Base-by-base conservation (phyloP, 2,113 vertebrate genomes). In the Campylomormyrus tamandua region DNA sequence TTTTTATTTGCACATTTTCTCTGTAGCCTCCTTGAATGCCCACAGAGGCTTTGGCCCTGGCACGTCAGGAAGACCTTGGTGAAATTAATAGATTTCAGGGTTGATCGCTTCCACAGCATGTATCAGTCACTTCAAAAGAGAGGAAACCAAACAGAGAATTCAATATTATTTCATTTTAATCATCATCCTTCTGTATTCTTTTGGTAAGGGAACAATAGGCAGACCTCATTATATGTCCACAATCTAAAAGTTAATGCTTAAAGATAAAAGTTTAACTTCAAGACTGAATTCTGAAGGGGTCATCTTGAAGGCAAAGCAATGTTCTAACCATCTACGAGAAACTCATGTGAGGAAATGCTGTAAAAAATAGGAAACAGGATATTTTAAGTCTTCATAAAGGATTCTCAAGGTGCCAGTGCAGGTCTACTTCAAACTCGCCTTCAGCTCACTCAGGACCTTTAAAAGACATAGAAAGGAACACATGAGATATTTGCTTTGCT, bases 1-100 rank as follows among this genome's bases (percentile, higher is more conserved):
- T 92, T 90, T 92, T 91, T 58, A 91, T 91, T 91, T 91, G 88
- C 85, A 70, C 87, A 84, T 88, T 90, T 92, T 87, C 89, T 90
- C 87, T 17, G 52, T 62, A 80, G 90, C 39, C 39, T 39, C 87
- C 89, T 89, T 49, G 89, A 90, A n/a, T n/a, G 45, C n/a, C 48
- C 49, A 10, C 8, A 45, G 42, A 46, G 46, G 45, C 46, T 39
- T n/a, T 8, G 45, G 21, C 9, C 46, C 9, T 17, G 2, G 46
- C 45, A 50, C 13, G 2, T 27, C 45, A 27, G 19, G 11, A 27
- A 50, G 45, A 5, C 19, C 48, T n/a, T 27, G 46, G 48, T 86
- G 46, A 86, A 86, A 50, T 86, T 48, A 50, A 86, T 49, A 27
- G 27, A 52, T 87, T 87, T 52, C 86, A 56, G 50, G 52, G 49